phyloP scores from a whole-genome alignment of 2,113 vertebrate species.

The Cheirogaleus medius region DNA sequence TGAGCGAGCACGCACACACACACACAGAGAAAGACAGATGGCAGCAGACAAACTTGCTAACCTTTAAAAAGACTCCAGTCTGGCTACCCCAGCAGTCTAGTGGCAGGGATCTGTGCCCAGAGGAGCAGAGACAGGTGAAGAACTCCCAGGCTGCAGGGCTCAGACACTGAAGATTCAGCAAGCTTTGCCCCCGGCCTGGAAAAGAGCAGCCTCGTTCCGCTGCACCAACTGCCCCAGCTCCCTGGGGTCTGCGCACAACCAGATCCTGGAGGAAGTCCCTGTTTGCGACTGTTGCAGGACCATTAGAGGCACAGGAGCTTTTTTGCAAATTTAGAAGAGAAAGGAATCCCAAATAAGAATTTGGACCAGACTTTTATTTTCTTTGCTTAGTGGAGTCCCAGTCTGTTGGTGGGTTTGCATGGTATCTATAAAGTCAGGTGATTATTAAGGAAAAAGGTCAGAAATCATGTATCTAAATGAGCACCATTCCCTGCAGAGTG shows the following conservation, averaged over 20 bases:
- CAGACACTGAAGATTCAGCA: slow-evolving; percentile 59
- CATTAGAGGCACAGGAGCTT: not conserved
- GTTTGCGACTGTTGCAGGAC: not conserved
- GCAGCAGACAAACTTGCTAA: slow-evolving; percentile 74
- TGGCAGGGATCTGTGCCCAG: slow-evolving; percentile 64
- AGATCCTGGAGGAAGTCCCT: not conserved
- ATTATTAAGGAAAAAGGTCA: not conserved
- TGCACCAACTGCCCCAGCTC: not conserved
- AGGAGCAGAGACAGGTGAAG: slow-evolving; percentile 74
- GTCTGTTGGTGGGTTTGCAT: not conserved
- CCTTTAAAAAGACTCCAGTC: slow-evolving; percentile 76
- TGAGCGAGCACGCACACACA: not conserved
- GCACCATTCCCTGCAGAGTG: not conserved
- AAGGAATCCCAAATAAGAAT: not conserved
- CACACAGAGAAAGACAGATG: slow-evolving; percentile 71
- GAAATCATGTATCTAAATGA: not conserved
- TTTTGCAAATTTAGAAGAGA: not conserved
- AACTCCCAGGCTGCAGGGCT: not conserved
- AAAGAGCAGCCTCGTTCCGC: not conserved
- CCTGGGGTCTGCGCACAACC: not conserved
- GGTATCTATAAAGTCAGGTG: not conserved
- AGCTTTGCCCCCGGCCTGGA: not conserved
- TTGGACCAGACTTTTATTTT: not conserved
- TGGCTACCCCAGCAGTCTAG: slow-evolving; percentile 74
- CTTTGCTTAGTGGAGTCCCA: not conserved